Conservation (phyloP, 2,888 invertebrate species). For the Latheticus oryzae region DNA sequence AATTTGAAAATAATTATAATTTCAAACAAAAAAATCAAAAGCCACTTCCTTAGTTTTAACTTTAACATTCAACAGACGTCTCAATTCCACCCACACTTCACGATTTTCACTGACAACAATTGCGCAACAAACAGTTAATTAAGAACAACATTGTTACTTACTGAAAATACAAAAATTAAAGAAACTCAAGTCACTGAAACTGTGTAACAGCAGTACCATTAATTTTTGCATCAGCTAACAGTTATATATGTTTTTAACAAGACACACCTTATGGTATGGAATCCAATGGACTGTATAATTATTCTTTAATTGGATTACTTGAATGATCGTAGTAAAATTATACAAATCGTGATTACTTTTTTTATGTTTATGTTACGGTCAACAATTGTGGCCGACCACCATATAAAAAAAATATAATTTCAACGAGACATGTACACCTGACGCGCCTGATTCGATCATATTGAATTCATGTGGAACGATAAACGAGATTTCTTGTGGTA, state of each 20-base stretch:
- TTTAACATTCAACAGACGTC: constrained; percentile 4
- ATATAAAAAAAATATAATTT: constrained; percentile 6
- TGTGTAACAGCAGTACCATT: constrained; percentile 9
- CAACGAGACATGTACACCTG: not conserved
- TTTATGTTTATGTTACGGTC: constrained; percentile 27
- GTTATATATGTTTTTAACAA: constrained; percentile 30
- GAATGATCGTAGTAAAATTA: constrained; percentile 19
- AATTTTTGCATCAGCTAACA: constrained; percentile 11
- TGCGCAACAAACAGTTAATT: no score
- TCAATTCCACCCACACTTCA: constrained; percentile 17
- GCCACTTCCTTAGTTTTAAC: constrained; percentile 7
- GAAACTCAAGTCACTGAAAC: no score
- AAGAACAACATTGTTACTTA: constrained; percentile 9
- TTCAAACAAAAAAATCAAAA: not conserved
- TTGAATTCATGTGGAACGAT: constrained; percentile 20
- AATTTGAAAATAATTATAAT: not conserved
- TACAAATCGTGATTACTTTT: constrained; percentile 17
- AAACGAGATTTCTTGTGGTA: not conserved
- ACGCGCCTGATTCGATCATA: constrained; percentile 11
- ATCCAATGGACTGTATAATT: constrained; percentile 41
- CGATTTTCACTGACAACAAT: constrained; percentile 14
- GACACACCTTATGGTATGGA: constrained; percentile 35
- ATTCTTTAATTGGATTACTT: constrained; percentile 34
- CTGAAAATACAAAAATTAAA: no score
- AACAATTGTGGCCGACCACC: not conserved